These are phyloP conservation scores for Tachysurus fulvidraco DNA, from an alignment of 2,113 vertebrate genomes.

Conservation along the genomic window DNA sequence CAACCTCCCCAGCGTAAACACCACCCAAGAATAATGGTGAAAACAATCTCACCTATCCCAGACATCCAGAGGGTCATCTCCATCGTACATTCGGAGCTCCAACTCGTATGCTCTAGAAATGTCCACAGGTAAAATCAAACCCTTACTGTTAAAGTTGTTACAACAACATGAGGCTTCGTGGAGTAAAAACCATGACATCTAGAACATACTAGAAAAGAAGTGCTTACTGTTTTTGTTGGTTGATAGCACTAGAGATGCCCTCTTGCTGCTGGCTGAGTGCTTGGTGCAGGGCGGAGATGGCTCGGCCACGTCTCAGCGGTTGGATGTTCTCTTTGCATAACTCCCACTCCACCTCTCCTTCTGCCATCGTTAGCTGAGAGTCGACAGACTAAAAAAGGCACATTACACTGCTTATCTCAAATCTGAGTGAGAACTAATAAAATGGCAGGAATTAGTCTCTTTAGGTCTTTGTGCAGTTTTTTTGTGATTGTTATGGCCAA, in stretches of 20 bases:
- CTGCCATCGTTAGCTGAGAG: constrained; percentile 68
- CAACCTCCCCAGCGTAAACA: no score
- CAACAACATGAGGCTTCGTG: neutral
- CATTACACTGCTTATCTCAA: neutral
- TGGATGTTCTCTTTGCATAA: constrained; percentile 96
- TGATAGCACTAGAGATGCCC: constrained; percentile 69
- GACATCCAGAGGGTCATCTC: constrained; percentile 76
- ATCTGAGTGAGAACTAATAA: neutral
- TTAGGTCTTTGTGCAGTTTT: no score
- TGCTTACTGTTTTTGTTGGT: constrained; percentile 85
- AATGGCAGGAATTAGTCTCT: neutral
- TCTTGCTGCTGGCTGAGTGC: constrained; percentile 84
- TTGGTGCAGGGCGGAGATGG: constrained; percentile 81
- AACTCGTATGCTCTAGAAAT: constrained; percentile 71
- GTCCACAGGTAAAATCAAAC: neutral
- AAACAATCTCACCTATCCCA: constrained; percentile 71
- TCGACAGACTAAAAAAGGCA: neutral
- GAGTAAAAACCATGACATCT: neutral
- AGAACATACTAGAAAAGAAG: neutral
- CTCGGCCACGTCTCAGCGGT: constrained; percentile 83
- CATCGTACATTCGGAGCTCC: constrained; percentile 73
- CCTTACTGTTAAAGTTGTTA: neutral
- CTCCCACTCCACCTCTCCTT: constrained; percentile 88
- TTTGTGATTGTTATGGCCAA: no score
- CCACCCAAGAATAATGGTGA: no score